Evolutionary conservation across 2,113 vertebrate genomes (phyloP).

Genomic region (Crocuta crocuta): DNA sequence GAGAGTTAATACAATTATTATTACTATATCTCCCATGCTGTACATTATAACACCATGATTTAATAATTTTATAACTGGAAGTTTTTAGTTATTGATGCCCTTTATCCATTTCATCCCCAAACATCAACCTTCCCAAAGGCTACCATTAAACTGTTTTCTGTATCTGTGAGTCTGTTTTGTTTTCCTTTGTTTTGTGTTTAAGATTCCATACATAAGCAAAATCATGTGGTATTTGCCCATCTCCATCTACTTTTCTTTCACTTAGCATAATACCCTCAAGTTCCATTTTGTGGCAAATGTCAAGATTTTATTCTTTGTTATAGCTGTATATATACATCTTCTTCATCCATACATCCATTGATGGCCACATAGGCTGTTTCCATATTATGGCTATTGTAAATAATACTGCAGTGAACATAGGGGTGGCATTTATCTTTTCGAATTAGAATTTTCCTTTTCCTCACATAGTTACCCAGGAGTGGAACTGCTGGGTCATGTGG

Average conservation of each 20-base stretch:
- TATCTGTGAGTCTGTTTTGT: background rate
- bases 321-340: background rate
- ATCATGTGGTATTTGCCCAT: background rate
- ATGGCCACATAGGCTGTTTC: background rate
- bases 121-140: background rate
- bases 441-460: background rate
- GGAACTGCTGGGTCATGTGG: background rate
- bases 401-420: background rate
- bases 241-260: background rate
- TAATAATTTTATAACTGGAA: background rate
- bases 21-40: background rate
- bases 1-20: background rate
- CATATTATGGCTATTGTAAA: background rate
- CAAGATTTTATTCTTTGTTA: background rate
- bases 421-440: background rate
- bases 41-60: background rate
- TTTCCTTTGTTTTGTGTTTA: background rate
- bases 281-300: background rate
- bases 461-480: background rate
- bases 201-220: background rate
- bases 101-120: background rate
- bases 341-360: background rate
- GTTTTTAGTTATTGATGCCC: background rate
- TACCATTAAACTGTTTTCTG: background rate
- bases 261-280: background rate